These are phyloP conservation scores for Misgurnus anguillicaudatus DNA, from an alignment of 2,113 vertebrate genomes.

Conservation along the genomic window DNA sequence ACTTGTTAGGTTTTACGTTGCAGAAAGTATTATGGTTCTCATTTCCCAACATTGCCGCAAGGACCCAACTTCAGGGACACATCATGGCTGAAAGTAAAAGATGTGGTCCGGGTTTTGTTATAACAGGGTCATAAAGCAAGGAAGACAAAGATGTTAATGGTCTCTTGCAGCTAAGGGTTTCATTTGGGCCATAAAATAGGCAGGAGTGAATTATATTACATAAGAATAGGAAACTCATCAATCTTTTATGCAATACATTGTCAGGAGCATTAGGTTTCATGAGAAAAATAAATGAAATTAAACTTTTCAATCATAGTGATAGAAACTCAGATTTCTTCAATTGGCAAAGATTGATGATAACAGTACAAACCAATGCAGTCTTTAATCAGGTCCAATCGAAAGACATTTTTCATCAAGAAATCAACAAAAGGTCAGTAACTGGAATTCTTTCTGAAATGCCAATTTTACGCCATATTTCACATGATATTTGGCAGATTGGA, in stretches of 20 bases:
- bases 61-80: not conserved
- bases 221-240: not conserved
- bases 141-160: conserved; percentile 5
- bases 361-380: not conserved
- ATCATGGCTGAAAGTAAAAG: not conserved
- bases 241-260: conserved; percentile 1
- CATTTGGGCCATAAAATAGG: not conserved
- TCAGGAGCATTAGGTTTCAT: conserved; percentile 11
- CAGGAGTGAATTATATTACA: not conserved
- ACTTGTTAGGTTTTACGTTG: too few species aligned
- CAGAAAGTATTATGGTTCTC: too few species aligned
- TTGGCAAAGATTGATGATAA: conserved; percentile 8
- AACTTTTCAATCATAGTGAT: conserved; percentile 15
- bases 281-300: conserved; percentile 14
- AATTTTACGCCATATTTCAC: not conserved
- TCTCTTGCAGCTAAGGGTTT: not conserved
- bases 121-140: conserved; percentile 20
- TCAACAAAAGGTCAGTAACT: not conserved
- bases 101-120: not conserved
- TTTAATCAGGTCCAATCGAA: conserved; percentile 16
- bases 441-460: not conserved
- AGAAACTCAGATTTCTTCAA: not conserved
- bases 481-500: not conserved
- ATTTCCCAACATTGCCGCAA: not conserved
- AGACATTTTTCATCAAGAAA: not conserved